A percentile compares a stretch with the other conserved stretches of the same genome.
Conservation (phyloP, 2,797 vertebrate species). For the Chiroxiphia lanceolata region DNA sequence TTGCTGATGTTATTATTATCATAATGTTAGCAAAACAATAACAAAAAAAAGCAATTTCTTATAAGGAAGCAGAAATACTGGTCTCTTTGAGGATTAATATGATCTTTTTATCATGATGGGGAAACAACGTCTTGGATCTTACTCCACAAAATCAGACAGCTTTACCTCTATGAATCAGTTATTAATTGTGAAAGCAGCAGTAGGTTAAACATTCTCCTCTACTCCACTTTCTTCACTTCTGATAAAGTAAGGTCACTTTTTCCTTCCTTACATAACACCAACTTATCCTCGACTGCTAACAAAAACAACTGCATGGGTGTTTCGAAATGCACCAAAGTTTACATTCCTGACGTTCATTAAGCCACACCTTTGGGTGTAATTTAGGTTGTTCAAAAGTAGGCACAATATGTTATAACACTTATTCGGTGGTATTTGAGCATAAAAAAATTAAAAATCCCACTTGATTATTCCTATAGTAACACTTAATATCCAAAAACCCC, state of each 20-base stretch:
- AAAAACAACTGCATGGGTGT: neutral
- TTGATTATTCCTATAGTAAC: neutral
- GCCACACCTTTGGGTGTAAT: neutral
- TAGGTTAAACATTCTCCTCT: neutral
- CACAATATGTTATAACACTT: neutral
- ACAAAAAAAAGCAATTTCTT: neutral
- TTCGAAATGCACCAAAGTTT: neutral
- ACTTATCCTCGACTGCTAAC: neutral
- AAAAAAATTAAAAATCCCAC: neutral
- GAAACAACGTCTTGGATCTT: conserved; percentile 16
- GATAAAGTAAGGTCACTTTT: neutral
- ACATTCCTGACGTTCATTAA: conserved; percentile 5
- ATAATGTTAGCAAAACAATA: neutral
- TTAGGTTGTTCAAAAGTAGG: neutral
- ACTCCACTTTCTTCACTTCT: neutral
- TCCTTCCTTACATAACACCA: neutral
- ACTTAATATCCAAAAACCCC: neutral
- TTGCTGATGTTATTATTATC: neutral
- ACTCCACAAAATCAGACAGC: neutral
- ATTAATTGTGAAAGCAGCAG: neutral
- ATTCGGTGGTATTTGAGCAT: neutral
- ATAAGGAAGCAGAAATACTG: neutral
- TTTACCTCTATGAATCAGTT: neutral
- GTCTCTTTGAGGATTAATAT: neutral
- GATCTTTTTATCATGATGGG: conserved; percentile 2